Evolutionary conservation across 35 echinoderm and acorn worm species (phyloP).

Genomic region (Stichopus chloronotus): DNA sequence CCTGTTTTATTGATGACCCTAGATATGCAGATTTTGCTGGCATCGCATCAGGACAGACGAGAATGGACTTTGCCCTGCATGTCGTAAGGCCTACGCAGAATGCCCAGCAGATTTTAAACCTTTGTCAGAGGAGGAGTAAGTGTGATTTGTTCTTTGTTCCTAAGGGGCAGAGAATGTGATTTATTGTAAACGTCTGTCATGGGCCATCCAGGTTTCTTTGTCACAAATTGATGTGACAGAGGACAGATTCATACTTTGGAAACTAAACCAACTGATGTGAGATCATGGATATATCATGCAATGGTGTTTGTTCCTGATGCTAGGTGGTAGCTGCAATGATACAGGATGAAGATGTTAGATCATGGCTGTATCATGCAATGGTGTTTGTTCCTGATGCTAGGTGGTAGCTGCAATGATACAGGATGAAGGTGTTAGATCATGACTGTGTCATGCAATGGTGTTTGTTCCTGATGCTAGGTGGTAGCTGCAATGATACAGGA

Average conservation of each 20-base stretch:
- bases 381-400: too few relatives aligned
- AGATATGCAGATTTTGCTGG: conserved; percentile 99
- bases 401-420: too few relatives aligned
- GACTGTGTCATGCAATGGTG: too few relatives aligned
- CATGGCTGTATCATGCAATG: too few relatives aligned
- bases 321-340: too few relatives aligned
- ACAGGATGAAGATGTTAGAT: too few relatives aligned
- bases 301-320: too few relatives aligned
- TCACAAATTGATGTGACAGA: background rate
- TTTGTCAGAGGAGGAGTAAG: conserved; percentile 99
- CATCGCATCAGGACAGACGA: conserved; percentile 99
- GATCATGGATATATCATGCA: too few relatives aligned
- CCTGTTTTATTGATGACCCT: background rate
- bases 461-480: too few relatives aligned
- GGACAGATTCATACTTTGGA: background rate
- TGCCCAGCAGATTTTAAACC: conserved; percentile 98
- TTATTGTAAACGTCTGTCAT: background rate
- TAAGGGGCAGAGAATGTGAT: background rate
- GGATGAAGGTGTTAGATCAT: too few relatives aligned
- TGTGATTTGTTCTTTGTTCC: background rate
- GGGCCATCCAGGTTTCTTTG: background rate
- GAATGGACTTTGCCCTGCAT: conserved; percentile 97
- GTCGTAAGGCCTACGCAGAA: conserved; percentile 95
- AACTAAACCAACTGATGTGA: too few relatives aligned
- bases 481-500: too few relatives aligned